Base-by-base conservation (phyloP, 1,140 invertebrate genomes). In the Nasonia vitripennis region DNA sequence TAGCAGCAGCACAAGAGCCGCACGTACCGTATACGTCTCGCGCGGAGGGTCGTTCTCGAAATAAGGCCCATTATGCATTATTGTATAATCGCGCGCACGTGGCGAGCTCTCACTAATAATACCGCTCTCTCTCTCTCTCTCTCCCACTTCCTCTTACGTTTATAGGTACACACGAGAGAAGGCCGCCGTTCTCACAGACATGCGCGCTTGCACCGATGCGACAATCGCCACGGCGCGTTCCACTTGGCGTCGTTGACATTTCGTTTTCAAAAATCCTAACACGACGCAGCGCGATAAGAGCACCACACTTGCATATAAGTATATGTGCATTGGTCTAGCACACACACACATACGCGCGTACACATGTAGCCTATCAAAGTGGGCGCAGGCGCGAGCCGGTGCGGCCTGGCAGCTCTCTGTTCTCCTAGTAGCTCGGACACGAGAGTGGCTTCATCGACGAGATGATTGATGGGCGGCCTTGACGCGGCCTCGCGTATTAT, bases 381-480 rank as follows among this genome's bases (percentile, higher is more conserved):
- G 4, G 10, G 70, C 68, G 12, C 20, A 68, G 17, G 48, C 77
- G 48, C 78, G 51, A 55, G 77, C 17, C 3, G 48, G 12, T 62
- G 6, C 7, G 55, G 14, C 17, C 55, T 62, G 34, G 34, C 34
- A 62, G 55, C 20, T 62, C 55, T 62, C 82, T 88, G 87, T 74
- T 86, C 83, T 88, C 87, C 87, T 88, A 84, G 81, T 88, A 87
- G 10, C 70, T 75, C 83, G 83, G 86, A 87, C 87, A 84, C 83
- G 79, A 81, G 84, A 27, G 27, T 45, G 68, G 74, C 77, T 85
- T 87, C 81, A 85, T 87, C 87, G 87, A 88, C 87, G 87, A 86
- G 86, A 88, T 88, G 87, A 88, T 88, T 88, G 87, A 88, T 88
- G 79, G 87, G 55, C 77, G 48, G 62, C 62, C 77, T 48, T 37